phyloP scores from a whole-genome alignment of 2,797 vertebrate genomes.

The Poecilia picta region DNA sequence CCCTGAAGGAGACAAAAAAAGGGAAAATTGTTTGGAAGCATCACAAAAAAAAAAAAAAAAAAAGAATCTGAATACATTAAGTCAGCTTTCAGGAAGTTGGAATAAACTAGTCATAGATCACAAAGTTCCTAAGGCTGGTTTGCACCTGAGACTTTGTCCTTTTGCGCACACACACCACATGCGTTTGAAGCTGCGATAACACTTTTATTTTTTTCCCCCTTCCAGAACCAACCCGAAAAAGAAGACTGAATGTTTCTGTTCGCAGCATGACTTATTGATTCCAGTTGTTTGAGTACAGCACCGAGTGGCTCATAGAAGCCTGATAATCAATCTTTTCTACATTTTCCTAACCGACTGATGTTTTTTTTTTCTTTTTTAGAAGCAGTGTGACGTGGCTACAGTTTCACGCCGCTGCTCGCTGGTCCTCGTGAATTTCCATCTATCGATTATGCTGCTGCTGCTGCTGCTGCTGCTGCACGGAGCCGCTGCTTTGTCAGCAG shows the following conservation, averaged over 20 bases:
- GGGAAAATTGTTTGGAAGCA: neutral
- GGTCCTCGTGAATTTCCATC: slow-evolving; percentile 69
- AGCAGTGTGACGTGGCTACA: slow-evolving; percentile 51
- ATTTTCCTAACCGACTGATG: slow-evolving; percentile 76
- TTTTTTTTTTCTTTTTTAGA: slow-evolving; percentile 66
- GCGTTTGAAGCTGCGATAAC: slow-evolving; percentile 20
- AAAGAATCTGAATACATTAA: slow-evolving; percentile 4
- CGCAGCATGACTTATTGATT: slow-evolving; percentile 42
- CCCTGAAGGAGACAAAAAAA: slow-evolving; percentile 3
- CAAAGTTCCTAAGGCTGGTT: neutral
- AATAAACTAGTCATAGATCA: slow-evolving; percentile 26
- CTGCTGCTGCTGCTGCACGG: slow-evolving; percentile 45
- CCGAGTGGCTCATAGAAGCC: slow-evolving; percentile 58
- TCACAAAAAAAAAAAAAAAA: neutral
- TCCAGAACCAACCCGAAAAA: slow-evolving; percentile 12
- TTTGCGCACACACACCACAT: slow-evolving; percentile 12
- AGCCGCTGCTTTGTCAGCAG: slow-evolving; percentile 75
- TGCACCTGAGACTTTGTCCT: slow-evolving; percentile 13
- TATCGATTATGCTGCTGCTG: slow-evolving; percentile 77
- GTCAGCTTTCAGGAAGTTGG: slow-evolving; percentile 17
- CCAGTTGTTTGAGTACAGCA: slow-evolving; percentile 43
- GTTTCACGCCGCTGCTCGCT: slow-evolving; percentile 64
- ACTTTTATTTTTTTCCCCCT: neutral
- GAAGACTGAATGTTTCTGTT: slow-evolving; percentile 36
- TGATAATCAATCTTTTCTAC: slow-evolving; percentile 73